These are phyloP conservation scores for Antennarius striatus DNA, from an alignment of 2,113 vertebrate genomes.

Conservation along the genomic window DNA sequence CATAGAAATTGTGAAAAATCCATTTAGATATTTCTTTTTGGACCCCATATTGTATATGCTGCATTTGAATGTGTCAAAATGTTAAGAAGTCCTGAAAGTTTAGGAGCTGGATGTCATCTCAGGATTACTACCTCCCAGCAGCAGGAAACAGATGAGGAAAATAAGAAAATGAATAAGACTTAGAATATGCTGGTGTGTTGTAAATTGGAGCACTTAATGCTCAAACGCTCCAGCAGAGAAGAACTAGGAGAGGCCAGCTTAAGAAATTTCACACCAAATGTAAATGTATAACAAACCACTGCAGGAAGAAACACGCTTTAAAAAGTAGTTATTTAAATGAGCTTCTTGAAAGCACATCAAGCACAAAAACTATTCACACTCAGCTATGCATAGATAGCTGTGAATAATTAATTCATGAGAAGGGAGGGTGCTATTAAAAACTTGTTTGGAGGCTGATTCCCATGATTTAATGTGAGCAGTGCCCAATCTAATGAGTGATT, in stretches of 20 bases:
- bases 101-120: neutral
- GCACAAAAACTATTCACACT: constrained; percentile 40
- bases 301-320: neutral
- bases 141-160: neutral
- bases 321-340: constrained; percentile 27
- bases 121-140: neutral
- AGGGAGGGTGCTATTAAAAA: constrained; percentile 26
- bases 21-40: neutral
- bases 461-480: constrained; percentile 33
- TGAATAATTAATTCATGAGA: constrained; percentile 52
- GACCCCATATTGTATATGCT: neutral
- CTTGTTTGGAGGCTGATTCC: constrained; percentile 29
- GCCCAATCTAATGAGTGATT: constrained; percentile 45
- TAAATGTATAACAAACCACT: constrained; percentile 22
- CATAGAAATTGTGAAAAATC: neutral
- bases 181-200: constrained; percentile 1
- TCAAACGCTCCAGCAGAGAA: constrained; percentile 2
- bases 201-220: neutral
- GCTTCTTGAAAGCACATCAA: constrained; percentile 25
- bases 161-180: neutral
- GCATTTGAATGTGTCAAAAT: constrained; percentile 13
- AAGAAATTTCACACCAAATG: neutral
- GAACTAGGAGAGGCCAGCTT: neutral
- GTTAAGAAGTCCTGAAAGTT: neutral
- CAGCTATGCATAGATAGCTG: constrained; percentile 37